A percentile compares a stretch with the other conserved stretches of the same genome.
Evolutionary conservation across 2,888 invertebrate species (phyloP).

Genomic region (Cabera pusaria): DNA sequence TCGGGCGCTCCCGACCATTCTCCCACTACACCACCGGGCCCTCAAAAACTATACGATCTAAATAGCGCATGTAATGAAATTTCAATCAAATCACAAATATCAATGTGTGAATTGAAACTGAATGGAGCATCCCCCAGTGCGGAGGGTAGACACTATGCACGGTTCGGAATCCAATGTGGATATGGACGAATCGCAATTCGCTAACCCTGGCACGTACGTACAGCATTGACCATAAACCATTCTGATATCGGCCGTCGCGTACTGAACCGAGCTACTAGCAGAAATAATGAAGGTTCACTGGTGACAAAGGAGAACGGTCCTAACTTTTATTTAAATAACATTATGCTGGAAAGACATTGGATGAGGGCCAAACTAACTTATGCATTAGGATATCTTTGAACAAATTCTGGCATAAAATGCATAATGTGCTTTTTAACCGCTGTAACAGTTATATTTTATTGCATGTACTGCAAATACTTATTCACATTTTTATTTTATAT

Average conservation of each 20-base stretch:
- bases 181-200: slow-evolving; percentile 41
- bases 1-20: too few relatives aligned
- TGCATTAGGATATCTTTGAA: too few relatives aligned
- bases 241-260: slow-evolving; percentile 60
- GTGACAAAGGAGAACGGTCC: slow-evolving; percentile 38
- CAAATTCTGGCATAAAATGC: too few relatives aligned
- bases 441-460: too few relatives aligned
- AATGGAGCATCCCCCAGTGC: slow-evolving; percentile 2
- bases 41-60: slow-evolving; percentile 1
- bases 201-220: slow-evolving; percentile 55
- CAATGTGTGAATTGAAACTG: slow-evolving; percentile 5
- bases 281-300: slow-evolving; percentile 45
- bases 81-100: slow-evolving; percentile 11
- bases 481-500: too few relatives aligned
- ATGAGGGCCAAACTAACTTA: too few relatives aligned
- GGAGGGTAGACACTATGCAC: slow-evolving; percentile 1
- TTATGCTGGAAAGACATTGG: not conserved
- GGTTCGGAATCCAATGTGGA: slow-evolving; percentile 19
- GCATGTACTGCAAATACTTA: too few relatives aligned
- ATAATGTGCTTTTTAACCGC: too few relatives aligned
- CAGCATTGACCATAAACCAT: slow-evolving; percentile 66
- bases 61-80: slow-evolving; percentile 8
- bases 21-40: too few relatives aligned
- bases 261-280: slow-evolving; percentile 47
- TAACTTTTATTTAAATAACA: slow-evolving; percentile 20